Percentiles rank a stretch among this genome's conserved stretches.
phyloP scores from a whole-genome alignment of 2,797 vertebrate species.

The Myotis daubentonii region DNA sequence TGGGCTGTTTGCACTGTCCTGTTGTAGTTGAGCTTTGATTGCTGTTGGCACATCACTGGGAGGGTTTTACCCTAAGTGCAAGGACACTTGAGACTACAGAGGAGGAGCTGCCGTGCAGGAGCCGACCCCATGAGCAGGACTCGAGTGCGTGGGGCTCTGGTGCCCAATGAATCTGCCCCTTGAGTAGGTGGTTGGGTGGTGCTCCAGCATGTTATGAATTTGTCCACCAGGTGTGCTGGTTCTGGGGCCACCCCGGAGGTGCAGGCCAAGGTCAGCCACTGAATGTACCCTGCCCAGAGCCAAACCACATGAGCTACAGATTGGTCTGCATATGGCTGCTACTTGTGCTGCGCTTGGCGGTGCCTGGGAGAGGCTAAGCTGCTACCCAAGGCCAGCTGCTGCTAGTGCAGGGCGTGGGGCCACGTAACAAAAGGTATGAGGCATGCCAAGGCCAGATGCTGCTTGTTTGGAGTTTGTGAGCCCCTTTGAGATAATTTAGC shows the following conservation, averaged over 20 bases:
- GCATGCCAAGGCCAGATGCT: background rate
- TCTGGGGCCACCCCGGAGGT: background rate
- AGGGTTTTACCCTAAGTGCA: background rate
- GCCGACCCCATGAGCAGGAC: background rate
- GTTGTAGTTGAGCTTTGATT: background rate
- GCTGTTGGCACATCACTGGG: background rate
- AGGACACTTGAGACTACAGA: background rate
- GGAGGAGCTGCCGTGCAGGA: background rate
- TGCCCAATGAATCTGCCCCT: background rate
- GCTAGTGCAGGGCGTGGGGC: background rate
- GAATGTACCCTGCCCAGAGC: background rate
- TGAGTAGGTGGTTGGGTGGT: background rate
- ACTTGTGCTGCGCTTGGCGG: background rate
- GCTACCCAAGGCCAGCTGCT: background rate
- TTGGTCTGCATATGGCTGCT: background rate
- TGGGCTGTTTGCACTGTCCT: background rate
- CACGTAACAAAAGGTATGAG: background rate
- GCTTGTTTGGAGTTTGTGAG: background rate
- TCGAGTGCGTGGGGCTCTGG: background rate
- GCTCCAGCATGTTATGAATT: background rate
- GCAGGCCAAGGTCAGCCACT: background rate
- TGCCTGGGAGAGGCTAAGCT: background rate
- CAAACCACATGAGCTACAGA: background rate
- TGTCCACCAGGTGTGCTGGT: background rate
- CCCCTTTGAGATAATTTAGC: background rate